phyloP scores from a whole-genome alignment of 2,113 vertebrate species.

The Octodon degus region DNA sequence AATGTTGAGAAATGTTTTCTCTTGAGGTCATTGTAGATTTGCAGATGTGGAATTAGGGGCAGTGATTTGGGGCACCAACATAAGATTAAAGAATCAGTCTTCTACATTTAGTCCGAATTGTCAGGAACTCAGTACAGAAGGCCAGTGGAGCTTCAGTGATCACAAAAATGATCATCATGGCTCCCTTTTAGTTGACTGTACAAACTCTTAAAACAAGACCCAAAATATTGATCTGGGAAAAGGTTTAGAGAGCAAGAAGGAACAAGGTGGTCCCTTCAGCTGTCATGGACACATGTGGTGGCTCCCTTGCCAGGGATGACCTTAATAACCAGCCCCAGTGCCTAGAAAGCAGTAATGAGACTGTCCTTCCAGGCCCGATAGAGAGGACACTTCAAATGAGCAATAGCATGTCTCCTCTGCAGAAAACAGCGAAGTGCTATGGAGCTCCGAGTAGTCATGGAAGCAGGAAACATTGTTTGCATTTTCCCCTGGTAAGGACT shows the following conservation, averaged over 20 bases:
- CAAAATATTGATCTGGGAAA: not conserved
- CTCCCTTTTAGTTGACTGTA: not conserved
- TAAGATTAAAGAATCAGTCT: not conserved
- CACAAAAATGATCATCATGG: not conserved
- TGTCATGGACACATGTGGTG: not conserved
- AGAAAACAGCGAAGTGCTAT: not conserved
- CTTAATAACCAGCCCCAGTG: not conserved
- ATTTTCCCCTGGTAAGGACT: not conserved
- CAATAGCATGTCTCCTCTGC: not conserved
- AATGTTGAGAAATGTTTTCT: not conserved
- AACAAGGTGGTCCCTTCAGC: not conserved
- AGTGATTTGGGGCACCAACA: not conserved
- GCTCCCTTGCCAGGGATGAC: not conserved
- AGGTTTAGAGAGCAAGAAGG: not conserved
- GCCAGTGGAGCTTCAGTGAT: rapidly evolving
- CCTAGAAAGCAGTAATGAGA: not conserved
- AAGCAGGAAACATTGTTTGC: not conserved
- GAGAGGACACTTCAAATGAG: not conserved
- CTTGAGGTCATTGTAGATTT: not conserved
- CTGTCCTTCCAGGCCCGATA: too few species aligned
- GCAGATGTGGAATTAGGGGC: not conserved
- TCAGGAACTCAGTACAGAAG: not conserved
- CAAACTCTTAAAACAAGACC: not conserved
- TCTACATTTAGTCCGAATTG: not conserved
- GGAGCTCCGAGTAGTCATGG: not conserved